Percentiles rank a stretch among this genome's conserved stretches.
Conservation (phyloP, 2,888 invertebrate species). For the Aromia moschata region DNA sequence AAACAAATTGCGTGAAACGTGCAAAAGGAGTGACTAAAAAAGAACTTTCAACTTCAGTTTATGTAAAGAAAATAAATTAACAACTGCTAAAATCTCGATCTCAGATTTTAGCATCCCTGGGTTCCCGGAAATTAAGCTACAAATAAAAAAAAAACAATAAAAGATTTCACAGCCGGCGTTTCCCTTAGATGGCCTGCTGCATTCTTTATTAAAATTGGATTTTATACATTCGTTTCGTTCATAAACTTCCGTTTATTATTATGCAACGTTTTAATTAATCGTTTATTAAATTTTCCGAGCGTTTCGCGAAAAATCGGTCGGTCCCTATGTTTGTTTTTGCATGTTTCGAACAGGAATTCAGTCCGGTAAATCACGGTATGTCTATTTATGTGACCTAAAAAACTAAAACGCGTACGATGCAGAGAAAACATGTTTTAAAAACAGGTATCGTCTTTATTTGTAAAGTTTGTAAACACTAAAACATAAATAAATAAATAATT, state of each 20-base stretch:
- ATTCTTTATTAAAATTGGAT: constrained; percentile 23
- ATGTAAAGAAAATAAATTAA: constrained; percentile 27
- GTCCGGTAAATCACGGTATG: neutral
- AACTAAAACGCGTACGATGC: neutral
- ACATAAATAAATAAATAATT: no score
- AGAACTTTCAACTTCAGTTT: constrained; percentile 8
- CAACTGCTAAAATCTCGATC: constrained; percentile 23
- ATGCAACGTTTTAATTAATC: neutral
- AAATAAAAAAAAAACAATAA: constrained; percentile 23
- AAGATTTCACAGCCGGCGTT: neutral
- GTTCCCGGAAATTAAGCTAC: constrained; percentile 29
- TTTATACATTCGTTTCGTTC: constrained; percentile 1
- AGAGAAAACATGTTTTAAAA: no score
- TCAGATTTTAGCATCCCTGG: constrained; percentile 24
- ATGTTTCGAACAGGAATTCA: no score
- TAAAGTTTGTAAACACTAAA: no score
- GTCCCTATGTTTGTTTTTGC: no score
- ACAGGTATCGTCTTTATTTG: neutral
- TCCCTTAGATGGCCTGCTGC: constrained; percentile 2
- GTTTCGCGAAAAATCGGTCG: neutral
- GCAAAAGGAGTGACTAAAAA: neutral
- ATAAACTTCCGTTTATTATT: neutral
- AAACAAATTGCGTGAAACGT: constrained; percentile 26
- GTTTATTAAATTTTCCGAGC: neutral
- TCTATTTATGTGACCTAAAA: neutral